A percentile compares a stretch with the other conserved stretches of the same genome.
Evolutionary conservation across 2,888 invertebrate species (phyloP).

Genomic region (Rhimphoctona megacephalus): DNA sequence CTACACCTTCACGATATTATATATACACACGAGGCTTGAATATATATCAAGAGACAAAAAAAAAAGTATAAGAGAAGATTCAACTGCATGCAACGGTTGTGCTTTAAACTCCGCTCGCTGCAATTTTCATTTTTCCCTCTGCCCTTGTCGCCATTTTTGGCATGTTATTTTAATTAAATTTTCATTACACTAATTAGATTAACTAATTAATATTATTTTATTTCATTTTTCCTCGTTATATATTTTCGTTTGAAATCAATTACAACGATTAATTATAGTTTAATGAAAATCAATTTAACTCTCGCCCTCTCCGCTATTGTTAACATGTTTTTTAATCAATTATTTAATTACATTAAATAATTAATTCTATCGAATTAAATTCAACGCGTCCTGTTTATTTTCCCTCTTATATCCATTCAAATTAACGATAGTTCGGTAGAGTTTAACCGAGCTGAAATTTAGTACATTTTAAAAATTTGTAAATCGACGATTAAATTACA

Average conservation of each 20-base stretch:
- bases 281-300: neutral
- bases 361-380: neutral
- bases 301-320: neutral
- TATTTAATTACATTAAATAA: neutral
- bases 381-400: neutral
- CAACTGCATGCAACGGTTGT: conserved; percentile 35
- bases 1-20: neutral
- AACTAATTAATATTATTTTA: neutral
- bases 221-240: neutral
- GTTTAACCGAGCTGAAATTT: too few species aligned
- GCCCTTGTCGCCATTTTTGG: neutral
- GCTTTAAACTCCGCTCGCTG: neutral
- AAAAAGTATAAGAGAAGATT: conserved; percentile 45
- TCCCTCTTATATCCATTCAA: neutral
- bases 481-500: too few species aligned
- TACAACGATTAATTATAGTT: neutral
- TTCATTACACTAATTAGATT: neutral
- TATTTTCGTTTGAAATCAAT: neutral
- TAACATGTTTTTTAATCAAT: neutral
- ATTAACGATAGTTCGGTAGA: too few species aligned
- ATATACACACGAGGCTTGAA: conserved; percentile 6
- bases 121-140: conserved; percentile 74
- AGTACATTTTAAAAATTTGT: too few species aligned
- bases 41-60: conserved; percentile 37
- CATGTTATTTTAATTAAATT: neutral